Evolutionary conservation across 2,888 invertebrate species (phyloP).

Genomic region (Torymus tubicola): DNA sequence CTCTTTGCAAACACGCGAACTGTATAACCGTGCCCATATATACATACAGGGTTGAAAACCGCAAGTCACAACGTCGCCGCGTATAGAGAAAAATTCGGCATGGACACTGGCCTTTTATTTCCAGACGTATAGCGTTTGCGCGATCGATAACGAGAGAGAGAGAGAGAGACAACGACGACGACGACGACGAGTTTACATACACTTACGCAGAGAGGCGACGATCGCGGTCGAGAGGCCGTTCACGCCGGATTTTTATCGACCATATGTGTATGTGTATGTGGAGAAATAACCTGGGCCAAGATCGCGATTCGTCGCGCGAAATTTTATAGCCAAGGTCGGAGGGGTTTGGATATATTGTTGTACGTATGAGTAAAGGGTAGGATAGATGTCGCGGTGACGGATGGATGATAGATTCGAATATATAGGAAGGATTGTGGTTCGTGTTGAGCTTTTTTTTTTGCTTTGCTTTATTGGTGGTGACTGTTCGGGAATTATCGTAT

Average conservation of each 20-base stretch:
- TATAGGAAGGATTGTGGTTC: no score
- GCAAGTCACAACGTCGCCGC: not conserved
- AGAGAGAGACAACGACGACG: not conserved
- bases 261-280: not conserved
- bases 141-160: conserved; percentile 5
- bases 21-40: no score
- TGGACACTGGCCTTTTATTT: conserved; percentile 35
- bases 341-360: no score
- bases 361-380: no score
- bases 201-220: not conserved
- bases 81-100: conserved; percentile 14
- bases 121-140: no score
- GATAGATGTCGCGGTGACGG: no score
- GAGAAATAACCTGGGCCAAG: conserved; percentile 12
- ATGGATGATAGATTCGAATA: no score
- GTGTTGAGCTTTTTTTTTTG: no score
- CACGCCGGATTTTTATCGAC: conserved; percentile 28
- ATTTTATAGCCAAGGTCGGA: conserved; percentile 10
- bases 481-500: no score
- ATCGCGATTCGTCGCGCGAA: conserved; percentile 2
- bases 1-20: conserved; percentile 10
- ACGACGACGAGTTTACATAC: not conserved
- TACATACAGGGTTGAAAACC: not conserved
- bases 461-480: no score
- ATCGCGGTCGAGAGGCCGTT: conserved; percentile 34